These are phyloP conservation scores for Nycticebus coucang DNA, from an alignment of 2,113 vertebrate genomes.

Conservation along the genomic window DNA sequence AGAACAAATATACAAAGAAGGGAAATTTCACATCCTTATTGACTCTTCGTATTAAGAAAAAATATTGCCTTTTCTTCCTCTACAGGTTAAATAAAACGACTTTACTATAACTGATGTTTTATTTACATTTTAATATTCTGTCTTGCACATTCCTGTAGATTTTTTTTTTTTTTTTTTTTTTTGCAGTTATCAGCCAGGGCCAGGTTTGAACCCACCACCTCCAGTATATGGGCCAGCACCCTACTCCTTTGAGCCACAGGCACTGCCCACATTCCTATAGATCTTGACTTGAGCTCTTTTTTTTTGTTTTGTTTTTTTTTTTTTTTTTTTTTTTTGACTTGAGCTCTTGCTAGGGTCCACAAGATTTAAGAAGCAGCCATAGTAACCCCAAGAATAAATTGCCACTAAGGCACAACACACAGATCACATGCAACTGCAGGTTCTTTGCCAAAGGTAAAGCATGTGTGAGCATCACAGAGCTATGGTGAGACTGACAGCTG, in stretches of 20 bases:
- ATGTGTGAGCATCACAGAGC: fast-evolving
- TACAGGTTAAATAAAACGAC: conserved; percentile 56
- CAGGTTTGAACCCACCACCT: too few relatives aligned
- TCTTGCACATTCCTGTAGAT: not conserved
- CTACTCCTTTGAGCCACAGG: too few relatives aligned
- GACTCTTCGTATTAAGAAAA: not conserved
- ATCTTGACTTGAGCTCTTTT: conserved; percentile 39
- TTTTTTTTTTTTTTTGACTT: too few relatives aligned
- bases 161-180: too few relatives aligned
- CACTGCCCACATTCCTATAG: not conserved
- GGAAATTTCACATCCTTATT: not conserved
- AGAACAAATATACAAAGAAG: not conserved
- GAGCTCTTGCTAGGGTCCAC: not conserved
- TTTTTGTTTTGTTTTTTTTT: too few relatives aligned
- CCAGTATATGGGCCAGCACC: too few relatives aligned
- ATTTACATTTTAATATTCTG: conserved; percentile 58
- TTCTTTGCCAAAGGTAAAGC: not conserved
- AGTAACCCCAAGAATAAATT: not conserved
- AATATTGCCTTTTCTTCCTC: not conserved
- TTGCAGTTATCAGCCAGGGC: too few relatives aligned
- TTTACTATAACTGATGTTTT: conserved; percentile 54
- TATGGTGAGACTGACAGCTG: not conserved
- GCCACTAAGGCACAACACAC: fast-evolving
- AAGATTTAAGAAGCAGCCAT: not conserved
- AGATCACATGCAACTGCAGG: too few relatives aligned